Percentiles rank a stretch among this genome's conserved stretches.
These are phyloP conservation scores for Alligator mississippiensis DNA, from an alignment of 2,113 vertebrate genomes.

Conservation along the genomic window DNA sequence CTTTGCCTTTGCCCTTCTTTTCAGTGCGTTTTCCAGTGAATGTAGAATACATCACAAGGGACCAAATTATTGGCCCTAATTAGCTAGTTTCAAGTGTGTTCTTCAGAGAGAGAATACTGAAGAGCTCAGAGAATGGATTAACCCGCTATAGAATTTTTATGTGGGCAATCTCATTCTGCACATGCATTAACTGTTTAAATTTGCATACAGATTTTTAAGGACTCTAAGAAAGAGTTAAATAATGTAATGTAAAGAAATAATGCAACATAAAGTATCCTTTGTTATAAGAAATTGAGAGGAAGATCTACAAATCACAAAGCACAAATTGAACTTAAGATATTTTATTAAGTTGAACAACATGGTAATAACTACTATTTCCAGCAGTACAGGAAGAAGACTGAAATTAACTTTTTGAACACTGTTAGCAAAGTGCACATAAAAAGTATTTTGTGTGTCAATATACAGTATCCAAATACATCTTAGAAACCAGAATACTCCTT, in stretches of 20 bases:
- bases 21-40: background rate
- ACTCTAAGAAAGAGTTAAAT: background rate
- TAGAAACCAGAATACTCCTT: background rate
- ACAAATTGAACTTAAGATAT: background rate
- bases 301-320: conserved; percentile 4
- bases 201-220: background rate
- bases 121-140: background rate
- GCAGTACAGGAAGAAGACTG: background rate
- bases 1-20: background rate
- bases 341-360: conserved; percentile 20
- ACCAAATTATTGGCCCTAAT: background rate
- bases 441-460: background rate
- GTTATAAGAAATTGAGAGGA: background rate
- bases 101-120: background rate
- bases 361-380: background rate
- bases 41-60: background rate
- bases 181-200: background rate
- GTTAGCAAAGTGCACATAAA: background rate
- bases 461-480: background rate
- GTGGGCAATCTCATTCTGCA: background rate
- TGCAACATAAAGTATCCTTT: background rate
- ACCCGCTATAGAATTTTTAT: background rate
- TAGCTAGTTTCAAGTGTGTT: background rate
- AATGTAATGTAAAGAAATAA: background rate
- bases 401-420: background rate